Base-by-base conservation (phyloP, 2,797 vertebrate species). In the Micropoecilia bifurca region DNA sequence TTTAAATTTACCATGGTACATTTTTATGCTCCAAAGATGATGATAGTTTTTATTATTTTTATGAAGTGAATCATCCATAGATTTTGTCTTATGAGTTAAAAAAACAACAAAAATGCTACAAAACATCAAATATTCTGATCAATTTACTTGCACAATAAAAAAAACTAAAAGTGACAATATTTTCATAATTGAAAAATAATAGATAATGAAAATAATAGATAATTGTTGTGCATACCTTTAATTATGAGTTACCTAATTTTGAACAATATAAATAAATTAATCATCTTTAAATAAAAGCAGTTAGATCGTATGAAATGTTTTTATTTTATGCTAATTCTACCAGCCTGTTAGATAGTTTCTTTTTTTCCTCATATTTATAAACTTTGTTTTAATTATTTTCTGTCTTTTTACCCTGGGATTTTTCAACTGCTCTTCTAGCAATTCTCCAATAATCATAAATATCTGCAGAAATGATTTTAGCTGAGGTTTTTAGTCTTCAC, bases 401-500 rank as follows among this genome's bases (percentile, higher is more conserved):
- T 1, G 63, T 68, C 22, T 41, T 68, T 41, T 41, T 22, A 68
- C 7, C 14, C 61, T 63, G 33, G 20, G 61, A 20, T 39, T 22
- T 36, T 39, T 2, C 39, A 18, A 1, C 30, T 6, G 16, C 61
- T 57, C n/a, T 66, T 61, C 14, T 77, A 77, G 57, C 41, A 18
- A 0, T 20, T 16, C 77, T 83, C 39, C 78, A 46, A 25, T 66
- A 66, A 73, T 83, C 14, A 75, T 75, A 71, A 73, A 69, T 18
- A 78, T 76, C 75, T 79, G 71, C 61, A 71, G 50, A 74, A 68
- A 47, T 81, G 0, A 66, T 43, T 66, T 55, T 74, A 80, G 46
- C 79, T 74, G 79, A 50, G 53, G 30, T 75, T 76, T 76, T 66
- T 66, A 87, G 22, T 39, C 47, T 83, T 22, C 71, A 72, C 74